phyloP scores from a whole-genome alignment of 1,140 invertebrate genomes.

The Drosophila mojavensis region DNA sequence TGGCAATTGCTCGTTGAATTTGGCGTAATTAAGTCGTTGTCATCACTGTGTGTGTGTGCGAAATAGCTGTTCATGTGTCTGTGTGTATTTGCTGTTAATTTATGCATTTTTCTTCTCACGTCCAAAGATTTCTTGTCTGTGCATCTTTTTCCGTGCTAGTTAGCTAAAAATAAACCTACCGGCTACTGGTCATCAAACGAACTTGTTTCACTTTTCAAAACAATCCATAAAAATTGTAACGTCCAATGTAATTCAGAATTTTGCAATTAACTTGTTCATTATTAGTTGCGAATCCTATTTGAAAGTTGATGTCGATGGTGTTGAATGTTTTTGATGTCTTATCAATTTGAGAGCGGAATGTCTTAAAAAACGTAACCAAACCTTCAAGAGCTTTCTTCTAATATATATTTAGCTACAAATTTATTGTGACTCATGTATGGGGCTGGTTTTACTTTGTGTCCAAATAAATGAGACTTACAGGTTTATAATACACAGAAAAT shows the following conservation, averaged over 20 bases:
- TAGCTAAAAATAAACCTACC: slow-evolving; percentile 8
- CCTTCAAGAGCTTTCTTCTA: too few relatives aligned
- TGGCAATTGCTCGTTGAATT: slow-evolving; percentile 83
- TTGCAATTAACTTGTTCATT: not conserved
- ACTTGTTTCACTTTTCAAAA: slow-evolving; percentile 3
- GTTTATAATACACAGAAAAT: too few relatives aligned
- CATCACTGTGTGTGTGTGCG: slow-evolving; percentile 37
- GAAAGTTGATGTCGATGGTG: too few relatives aligned
- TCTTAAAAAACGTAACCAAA: too few relatives aligned
- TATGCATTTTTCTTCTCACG: slow-evolving; percentile 58
- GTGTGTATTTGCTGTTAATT: slow-evolving; percentile 44
- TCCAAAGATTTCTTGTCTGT: slow-evolving; percentile 18
- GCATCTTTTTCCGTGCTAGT: slow-evolving; percentile 7
- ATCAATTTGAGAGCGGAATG: too few relatives aligned
- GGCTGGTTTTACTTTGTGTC: too few relatives aligned
- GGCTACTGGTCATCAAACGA: slow-evolving; percentile 2
- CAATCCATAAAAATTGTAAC: not conserved
- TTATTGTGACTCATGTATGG: too few relatives aligned
- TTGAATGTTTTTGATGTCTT: too few relatives aligned
- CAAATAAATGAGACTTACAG: too few relatives aligned
- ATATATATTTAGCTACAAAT: too few relatives aligned
- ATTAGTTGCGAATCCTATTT: not conserved
- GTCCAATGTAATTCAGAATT: not conserved
- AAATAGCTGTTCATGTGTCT: not conserved
- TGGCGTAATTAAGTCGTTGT: slow-evolving; percentile 83